Percentiles rank a stretch among this genome's conserved stretches.
Conservation (phyloP, 2,888 invertebrate genomes). For the Eupithecia inturbata region DNA sequence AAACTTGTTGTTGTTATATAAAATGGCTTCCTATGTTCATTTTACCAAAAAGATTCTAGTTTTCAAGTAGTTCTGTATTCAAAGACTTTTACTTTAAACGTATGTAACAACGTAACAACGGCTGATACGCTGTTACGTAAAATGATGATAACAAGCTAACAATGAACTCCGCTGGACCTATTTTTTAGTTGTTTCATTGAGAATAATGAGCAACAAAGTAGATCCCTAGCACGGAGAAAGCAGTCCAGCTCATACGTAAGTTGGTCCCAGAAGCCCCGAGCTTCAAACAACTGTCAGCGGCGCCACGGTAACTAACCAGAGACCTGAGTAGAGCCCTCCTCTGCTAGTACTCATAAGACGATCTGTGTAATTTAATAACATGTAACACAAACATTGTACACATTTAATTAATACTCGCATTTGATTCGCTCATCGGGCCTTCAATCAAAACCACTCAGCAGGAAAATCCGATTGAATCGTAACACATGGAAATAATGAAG, state of each 20-base stretch:
- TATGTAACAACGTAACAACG: no score
- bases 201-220: not conserved
- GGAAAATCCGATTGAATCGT: not conserved
- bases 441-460: not conserved
- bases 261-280: constrained; percentile 1
- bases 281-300: constrained; percentile 1
- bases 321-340: not conserved
- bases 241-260: not conserved
- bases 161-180: not conserved
- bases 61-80: no score
- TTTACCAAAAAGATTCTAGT: no score
- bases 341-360: not conserved
- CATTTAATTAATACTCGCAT: not conserved
- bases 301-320: not conserved
- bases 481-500: not conserved
- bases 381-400: no score
- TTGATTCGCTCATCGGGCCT: not conserved
- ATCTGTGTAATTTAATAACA: not conserved
- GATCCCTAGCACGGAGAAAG: not conserved
- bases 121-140: no score
- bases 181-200: not conserved
- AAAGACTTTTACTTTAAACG: no score
- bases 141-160: no score
- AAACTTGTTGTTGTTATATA: no score
- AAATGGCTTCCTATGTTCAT: no score